phyloP scores from a whole-genome alignment of 2,797 vertebrate genomes.

The Propithecus deckenii region DNA sequence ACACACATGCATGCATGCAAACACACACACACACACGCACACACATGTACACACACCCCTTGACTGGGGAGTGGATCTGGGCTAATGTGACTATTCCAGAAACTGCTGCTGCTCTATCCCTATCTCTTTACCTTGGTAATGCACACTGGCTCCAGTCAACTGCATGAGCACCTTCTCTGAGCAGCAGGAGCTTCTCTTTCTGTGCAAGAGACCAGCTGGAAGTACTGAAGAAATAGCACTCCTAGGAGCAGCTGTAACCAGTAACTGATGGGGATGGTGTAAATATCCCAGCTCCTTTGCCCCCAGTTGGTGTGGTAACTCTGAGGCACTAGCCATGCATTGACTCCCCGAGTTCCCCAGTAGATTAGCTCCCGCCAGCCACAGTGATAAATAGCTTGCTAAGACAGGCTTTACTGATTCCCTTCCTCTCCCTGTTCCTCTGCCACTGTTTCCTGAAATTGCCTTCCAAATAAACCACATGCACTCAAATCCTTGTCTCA shows the following conservation, averaged over 20 bases:
- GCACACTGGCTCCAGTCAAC: not conserved
- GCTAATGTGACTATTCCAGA: not conserved
- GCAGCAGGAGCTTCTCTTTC: not conserved
- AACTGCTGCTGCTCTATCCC: not conserved
- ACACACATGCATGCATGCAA: not conserved
- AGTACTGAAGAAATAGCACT: not conserved
- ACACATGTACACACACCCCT: fast-evolving
- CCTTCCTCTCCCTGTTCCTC: not conserved
- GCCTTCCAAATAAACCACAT: not conserved
- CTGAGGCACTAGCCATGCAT: not conserved
- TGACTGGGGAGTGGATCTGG: not conserved
- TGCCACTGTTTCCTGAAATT: not conserved
- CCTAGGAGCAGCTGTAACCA: not conserved
- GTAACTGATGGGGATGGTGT: not conserved
- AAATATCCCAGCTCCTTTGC: no score
- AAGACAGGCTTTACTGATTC: no score
- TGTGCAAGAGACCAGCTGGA: not conserved
- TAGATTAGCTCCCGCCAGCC: not conserved
- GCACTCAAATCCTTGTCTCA: not conserved
- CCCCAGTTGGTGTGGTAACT: not conserved
- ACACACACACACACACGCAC: no score
- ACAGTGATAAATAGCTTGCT: fast-evolving
- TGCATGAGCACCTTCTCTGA: not conserved
- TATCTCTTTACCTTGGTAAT: not conserved
- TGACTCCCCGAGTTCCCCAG: not conserved